Base-by-base conservation (phyloP, 30 jellyfish, hydroid and myxozoan species). In the Aurelia aurita region DNA sequence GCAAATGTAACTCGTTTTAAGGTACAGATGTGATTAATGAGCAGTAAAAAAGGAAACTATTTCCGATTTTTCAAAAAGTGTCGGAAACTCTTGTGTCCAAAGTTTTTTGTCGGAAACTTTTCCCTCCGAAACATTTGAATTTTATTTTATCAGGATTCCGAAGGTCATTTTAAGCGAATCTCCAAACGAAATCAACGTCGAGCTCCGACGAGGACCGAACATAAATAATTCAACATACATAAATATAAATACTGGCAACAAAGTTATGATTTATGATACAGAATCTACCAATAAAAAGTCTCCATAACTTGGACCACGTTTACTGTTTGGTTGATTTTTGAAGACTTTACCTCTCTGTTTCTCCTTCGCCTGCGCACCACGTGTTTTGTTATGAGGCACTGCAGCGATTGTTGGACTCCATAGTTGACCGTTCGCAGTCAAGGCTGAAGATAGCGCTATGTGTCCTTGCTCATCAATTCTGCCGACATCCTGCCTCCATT, bases 241-340 rank as follows among this genome's bases (percentile, higher is more conserved):
- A 9, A 9, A 4, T 39, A 39, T 39, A 39, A 39, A 39, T 6
- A 39, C 51, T 2, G 15, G 51, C 51, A 5, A 39, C 51, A 55
- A 8, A 19, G 4, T 23, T 55, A 55, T 55, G 67, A 55, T 55
- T 57, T 53, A 82, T 18, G 92, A 65, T 12, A 82, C 92, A 49
- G 96, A 87, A 67, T 87, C 89, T 28, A 87, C 96, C 73, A 87
- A 69, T 21, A 87, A 66, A 49, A 72, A 87, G 60, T 87, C 89
- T 19, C 96, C 96, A 55, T 72, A 87, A 59, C 96, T 87, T 11
- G 96, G 96, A 12, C 96, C 96, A 51, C 89, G 89, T 22, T 87
- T 87, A 39, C 51, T 87, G 16, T 71, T 64, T 46, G 85, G 86
- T 58, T 77, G 85, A 21, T 67, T 67, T 15, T 58, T 58, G 27